Percentiles rank a stretch among this genome's conserved stretches.
These are phyloP conservation scores for Melopsittacus undulatus DNA, from an alignment of 2,797 vertebrate species.

Conservation along the genomic window DNA sequence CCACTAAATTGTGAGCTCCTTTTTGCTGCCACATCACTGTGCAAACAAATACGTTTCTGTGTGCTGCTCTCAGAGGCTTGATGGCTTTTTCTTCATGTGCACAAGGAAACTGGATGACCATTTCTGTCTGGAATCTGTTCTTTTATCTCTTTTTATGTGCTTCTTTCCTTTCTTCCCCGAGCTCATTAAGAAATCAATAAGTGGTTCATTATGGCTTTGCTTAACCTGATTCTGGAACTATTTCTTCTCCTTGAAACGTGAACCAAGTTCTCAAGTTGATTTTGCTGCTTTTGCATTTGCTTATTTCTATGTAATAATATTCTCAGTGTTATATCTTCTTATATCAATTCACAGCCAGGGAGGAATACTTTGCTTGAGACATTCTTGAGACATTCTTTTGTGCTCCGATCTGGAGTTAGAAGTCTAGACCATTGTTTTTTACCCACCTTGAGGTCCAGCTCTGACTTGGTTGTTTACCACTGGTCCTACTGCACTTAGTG, in stretches of 20 bases:
- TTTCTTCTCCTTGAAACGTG: background rate
- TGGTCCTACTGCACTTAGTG: background rate
- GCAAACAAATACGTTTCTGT: background rate
- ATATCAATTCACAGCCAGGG: background rate
- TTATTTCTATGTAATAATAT: background rate
- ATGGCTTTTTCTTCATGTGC: background rate
- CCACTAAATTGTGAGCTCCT: background rate
- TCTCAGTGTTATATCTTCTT: fast-evolving
- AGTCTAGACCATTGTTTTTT: background rate
- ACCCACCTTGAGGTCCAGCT: background rate
- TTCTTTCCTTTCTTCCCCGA: background rate
- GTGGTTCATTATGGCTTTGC: constrained; percentile 3
- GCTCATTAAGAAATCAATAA: constrained; percentile 47
- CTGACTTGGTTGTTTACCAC: background rate
- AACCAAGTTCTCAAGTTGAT: background rate
- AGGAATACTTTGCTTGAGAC: background rate
- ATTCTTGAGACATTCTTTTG: background rate
- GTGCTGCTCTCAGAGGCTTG: background rate
- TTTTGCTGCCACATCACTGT: background rate
- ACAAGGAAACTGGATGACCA: background rate
- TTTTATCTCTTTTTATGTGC: background rate
- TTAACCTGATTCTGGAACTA: constrained; percentile 15
- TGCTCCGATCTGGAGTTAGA: background rate
- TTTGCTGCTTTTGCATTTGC: constrained; percentile 6
- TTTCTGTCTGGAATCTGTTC: constrained; percentile 32